These are phyloP conservation scores for Oenanthe melanoleuca DNA, from an alignment of 2,113 vertebrate genomes.

Conservation along the genomic window DNA sequence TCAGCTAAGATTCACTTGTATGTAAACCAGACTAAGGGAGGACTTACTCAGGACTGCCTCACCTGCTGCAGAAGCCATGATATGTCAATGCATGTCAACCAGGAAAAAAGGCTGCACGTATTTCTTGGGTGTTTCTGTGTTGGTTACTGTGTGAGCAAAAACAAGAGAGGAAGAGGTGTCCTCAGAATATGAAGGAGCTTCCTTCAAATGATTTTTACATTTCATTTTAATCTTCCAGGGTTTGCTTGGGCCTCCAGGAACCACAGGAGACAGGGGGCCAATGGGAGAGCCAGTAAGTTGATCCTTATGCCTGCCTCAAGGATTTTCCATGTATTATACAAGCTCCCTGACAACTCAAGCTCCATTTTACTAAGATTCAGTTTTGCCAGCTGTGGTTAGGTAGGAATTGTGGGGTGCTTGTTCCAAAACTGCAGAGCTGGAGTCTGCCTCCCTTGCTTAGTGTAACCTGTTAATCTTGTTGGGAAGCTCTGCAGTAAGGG, in stretches of 20 bases:
- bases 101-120: background rate
- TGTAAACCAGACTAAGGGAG: background rate
- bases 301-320: background rate
- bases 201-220: conserved; percentile 28
- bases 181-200: background rate
- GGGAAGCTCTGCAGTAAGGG: background rate
- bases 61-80: background rate
- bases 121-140: background rate
- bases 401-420: background rate
- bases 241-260: conserved; percentile 80
- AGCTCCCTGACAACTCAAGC: background rate
- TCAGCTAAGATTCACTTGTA: background rate
- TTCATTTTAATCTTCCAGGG: conserved; percentile 78
- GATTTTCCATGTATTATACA: background rate
- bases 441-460: background rate
- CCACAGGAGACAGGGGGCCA: conserved; percentile 82
- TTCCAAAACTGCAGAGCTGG: background rate
- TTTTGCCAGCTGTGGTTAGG: conserved; percentile 11
- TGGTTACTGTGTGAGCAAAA: background rate
- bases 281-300: conserved; percentile 88
- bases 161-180: background rate
- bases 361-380: background rate
- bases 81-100: background rate
- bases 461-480: background rate
- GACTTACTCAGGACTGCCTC: background rate